Conservation (phyloP, 2,113 vertebrate species). For the Irena cyanogastra region DNA sequence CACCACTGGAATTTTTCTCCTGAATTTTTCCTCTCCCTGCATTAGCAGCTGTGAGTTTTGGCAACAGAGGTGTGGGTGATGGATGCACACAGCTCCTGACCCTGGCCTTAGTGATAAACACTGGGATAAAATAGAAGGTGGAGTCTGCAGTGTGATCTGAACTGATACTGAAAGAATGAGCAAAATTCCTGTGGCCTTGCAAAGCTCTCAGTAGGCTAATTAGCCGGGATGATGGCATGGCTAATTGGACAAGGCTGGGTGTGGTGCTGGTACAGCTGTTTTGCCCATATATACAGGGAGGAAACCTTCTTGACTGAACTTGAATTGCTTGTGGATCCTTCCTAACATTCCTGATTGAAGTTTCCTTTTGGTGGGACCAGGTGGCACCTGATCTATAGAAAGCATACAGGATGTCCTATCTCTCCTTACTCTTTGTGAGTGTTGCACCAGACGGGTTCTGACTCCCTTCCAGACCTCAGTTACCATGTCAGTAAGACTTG, state of each 20-base stretch:
- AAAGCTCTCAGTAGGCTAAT: not conserved
- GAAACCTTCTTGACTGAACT: not conserved
- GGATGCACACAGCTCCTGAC: not conserved
- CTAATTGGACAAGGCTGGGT: not conserved
- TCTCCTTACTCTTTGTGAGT: not conserved
- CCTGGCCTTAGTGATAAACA: not conserved
- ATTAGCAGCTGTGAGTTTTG: not conserved
- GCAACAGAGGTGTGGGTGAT: not conserved
- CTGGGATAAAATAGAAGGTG: not conserved
- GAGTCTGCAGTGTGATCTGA: not conserved
- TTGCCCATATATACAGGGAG: not conserved
- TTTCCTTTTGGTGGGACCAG: not conserved
- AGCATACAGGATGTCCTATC: not conserved
- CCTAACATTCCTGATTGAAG: not conserved
- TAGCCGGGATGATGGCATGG: not conserved
- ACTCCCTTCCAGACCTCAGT: not conserved
- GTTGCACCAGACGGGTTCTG: not conserved
- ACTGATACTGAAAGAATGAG: not conserved
- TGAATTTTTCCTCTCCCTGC: not conserved
- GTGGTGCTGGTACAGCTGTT: not conserved
- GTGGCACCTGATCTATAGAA: not conserved
- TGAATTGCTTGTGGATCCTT: not conserved
- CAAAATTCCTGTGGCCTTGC: not conserved
- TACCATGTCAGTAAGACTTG: not conserved
- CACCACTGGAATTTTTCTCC: not conserved